Conservation (phyloP, 2,888 invertebrate species). For the Brachypalpus laphriformis region DNA sequence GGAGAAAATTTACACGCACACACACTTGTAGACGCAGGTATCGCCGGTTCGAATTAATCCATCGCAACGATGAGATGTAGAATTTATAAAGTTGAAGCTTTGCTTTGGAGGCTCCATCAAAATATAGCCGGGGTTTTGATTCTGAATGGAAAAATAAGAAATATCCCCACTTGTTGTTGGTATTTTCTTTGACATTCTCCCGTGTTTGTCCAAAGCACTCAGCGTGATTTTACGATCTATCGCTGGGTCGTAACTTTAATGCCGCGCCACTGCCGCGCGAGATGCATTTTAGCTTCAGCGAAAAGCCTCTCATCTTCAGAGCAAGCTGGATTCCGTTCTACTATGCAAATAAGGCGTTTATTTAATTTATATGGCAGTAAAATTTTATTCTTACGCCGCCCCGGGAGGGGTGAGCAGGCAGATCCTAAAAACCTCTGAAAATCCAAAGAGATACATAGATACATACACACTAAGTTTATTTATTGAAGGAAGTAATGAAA, state of each 20-base stretch:
- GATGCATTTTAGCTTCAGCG: constrained; percentile 27
- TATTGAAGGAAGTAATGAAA: constrained; percentile 71
- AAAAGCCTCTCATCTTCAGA: neutral
- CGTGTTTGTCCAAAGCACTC: constrained; percentile 62
- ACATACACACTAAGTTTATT: constrained; percentile 47
- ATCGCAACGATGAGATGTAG: neutral
- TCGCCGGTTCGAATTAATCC: constrained; percentile 6
- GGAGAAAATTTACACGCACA: neutral
- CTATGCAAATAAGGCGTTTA: constrained; percentile 74
- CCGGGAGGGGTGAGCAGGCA: neutral
- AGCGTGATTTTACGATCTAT: constrained; percentile 71
- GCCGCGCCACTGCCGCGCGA: constrained; percentile 52
- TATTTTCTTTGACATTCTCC: constrained; percentile 41
- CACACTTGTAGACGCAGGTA: neutral
- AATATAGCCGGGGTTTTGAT: neutral
- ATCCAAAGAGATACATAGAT: neutral
- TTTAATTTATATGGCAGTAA: constrained; percentile 68
- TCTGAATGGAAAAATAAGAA: neutral
- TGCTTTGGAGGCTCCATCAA: constrained; percentile 1
- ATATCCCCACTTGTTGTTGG: neutral
- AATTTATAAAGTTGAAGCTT: neutral
- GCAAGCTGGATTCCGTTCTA: constrained; percentile 36
- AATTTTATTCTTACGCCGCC: constrained; percentile 30
- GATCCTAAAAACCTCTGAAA: constrained; percentile 37
- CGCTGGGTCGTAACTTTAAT: constrained; percentile 61